Percentiles rank a stretch among this genome's conserved stretches.
These are phyloP conservation scores for Lampris incognitus DNA, from an alignment of 2,113 vertebrate genomes.

Conservation along the genomic window DNA sequence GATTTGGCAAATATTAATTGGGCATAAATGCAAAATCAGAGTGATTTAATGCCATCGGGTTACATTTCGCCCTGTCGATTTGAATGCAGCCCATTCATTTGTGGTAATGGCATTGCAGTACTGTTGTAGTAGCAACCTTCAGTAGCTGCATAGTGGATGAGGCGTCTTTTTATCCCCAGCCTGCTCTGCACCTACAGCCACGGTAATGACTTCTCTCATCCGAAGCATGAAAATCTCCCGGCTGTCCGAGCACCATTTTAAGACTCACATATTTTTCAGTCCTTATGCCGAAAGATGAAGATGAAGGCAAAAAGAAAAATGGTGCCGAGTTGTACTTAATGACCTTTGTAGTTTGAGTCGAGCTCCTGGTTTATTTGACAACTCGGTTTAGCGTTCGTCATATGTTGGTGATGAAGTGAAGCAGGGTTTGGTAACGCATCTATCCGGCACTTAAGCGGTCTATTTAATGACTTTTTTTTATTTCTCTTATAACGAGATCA, in stretches of 20 bases:
- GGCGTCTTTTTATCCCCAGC: slow-evolving; percentile 52
- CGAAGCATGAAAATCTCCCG: slow-evolving; percentile 28
- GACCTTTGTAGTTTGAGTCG: neutral
- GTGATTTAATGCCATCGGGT: slow-evolving; percentile 61
- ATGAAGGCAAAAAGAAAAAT: neutral
- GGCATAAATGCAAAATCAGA: slow-evolving; percentile 76
- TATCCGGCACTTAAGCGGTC: too few species aligned
- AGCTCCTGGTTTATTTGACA: neutral
- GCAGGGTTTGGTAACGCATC: too few species aligned
- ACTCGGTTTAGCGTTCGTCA: too few species aligned
- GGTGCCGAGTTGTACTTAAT: neutral
- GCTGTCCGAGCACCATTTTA: slow-evolving; percentile 12
- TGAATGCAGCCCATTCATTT: slow-evolving; percentile 68
- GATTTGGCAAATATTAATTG: slow-evolving; percentile 75
- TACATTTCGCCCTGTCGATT: slow-evolving; percentile 75
- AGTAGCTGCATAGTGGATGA: slow-evolving; percentile 68
- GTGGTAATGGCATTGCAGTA: slow-evolving; percentile 65
- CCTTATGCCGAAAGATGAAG: slow-evolving; percentile 2
- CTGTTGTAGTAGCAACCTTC: slow-evolving; percentile 66
- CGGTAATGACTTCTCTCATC: slow-evolving; percentile 63
- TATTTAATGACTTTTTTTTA: neutral
- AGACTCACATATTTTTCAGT: slow-evolving; percentile 11
- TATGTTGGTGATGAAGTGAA: too few species aligned
- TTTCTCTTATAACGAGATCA: neutral
- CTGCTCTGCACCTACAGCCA: slow-evolving; percentile 44